Evolutionary conservation across 2,113 vertebrate species (phyloP).

Genomic region (Chaetops frenatus): DNA sequence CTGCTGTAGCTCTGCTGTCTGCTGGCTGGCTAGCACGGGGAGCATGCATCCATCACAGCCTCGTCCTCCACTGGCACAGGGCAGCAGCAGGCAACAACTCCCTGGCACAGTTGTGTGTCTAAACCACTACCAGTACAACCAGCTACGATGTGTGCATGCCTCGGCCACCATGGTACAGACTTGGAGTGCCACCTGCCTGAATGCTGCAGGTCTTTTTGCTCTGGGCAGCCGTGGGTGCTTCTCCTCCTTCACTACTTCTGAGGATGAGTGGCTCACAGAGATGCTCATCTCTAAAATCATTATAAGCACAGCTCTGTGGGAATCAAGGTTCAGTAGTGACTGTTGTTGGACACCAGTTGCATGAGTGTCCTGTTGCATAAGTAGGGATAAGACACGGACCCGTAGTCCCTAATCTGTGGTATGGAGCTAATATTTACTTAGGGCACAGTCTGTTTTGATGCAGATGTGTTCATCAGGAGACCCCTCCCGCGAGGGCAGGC

Average conservation of each 20-base stretch:
- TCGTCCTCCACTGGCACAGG: rapidly evolving
- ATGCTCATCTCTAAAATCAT: neutral
- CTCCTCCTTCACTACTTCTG: neutral
- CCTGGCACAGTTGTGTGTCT: neutral
- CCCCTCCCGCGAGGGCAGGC: neutral
- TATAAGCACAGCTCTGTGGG: neutral
- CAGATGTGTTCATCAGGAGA: neutral
- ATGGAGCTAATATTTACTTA: neutral
- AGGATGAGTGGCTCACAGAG: neutral
- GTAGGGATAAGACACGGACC: neutral
- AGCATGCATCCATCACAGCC: rapidly evolving
- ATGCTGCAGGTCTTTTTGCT: neutral
- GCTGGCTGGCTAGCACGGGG: neutral
- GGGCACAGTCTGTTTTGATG: neutral
- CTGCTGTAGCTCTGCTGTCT: neutral
- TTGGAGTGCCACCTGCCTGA: neutral
- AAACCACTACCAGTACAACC: neutral
- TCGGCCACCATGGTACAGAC: neutral
- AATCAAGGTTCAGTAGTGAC: neutral
- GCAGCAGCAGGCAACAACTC: neutral
- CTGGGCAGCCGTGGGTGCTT: neutral
- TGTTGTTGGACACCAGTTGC: neutral
- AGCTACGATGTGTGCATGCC: neutral
- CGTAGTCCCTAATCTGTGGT: neutral
- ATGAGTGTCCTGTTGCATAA: neutral